Evolutionary conservation across 2,113 vertebrate genomes (phyloP), one percentile per base, ranked within the genome.

Genomic region (Anguilla rostrata): DNA sequence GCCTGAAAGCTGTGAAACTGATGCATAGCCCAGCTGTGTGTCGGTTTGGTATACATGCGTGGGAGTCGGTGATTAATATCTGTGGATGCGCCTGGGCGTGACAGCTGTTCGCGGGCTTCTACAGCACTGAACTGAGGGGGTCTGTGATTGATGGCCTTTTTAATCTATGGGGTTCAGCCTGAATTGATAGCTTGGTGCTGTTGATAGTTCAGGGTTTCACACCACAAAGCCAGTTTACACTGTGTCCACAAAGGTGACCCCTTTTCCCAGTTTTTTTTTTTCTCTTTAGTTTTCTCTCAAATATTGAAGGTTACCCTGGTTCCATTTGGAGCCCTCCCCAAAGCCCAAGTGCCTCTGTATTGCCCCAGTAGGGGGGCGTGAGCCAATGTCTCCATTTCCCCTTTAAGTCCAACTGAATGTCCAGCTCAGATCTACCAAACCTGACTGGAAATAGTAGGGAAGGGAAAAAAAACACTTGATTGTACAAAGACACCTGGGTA

Each of bases 401-500:
- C 71, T 75, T 75, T 75, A 75, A 53, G 46, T 82, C 20, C 34
- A 75, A 46, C 63, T 78, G 86, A 87, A 87, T 79, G 86, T 86
- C 41, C 41, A 49, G 14, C 12, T 82, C 39, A n/a, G 41, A 83
- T 11, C 81, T 81, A 41, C 79, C 16, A 66, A 81, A 66, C 43
- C 41, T 53, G 41, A 80, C 39, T 86, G 85, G 53, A 83, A 63
- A 81, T 85, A 83, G 86, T 49, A 40, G 88, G 85, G 63, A 86
- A 66, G 40, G 56, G 26, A 40, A 12, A 12, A 34, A 34, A 34
- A 86, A 86, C 78, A 39, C 29, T 71, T 87, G 84, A 91, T 88
- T 91, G 86, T 89, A 89, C n/a, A 78, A 81, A 88, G 81, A 84
- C 80, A 39, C n/a, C 57, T 46, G 40, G 22, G 57, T 5, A 18